Evolutionary conservation across 1,140 invertebrate genomes (phyloP).

Genomic region (Anthonomus grandis): DNA sequence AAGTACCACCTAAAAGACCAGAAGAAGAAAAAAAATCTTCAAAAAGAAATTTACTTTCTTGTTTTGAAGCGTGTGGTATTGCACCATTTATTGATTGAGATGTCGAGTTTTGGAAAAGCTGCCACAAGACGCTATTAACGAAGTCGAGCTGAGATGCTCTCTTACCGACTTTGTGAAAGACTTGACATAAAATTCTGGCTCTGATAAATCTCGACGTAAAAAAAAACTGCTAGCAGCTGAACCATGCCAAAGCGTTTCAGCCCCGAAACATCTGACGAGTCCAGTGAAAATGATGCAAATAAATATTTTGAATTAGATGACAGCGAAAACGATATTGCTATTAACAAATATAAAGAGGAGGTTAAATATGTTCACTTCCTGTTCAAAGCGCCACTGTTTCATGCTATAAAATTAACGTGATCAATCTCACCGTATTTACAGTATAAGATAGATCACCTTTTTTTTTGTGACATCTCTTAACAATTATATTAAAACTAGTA

Average conservation of each 20-base stretch:
- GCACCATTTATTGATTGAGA: no score
- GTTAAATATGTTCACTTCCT: background rate
- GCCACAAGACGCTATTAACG: no score
- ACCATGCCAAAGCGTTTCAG: constrained; percentile 6
- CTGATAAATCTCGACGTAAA: no score
- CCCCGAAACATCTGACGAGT: background rate
- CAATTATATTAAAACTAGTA: constrained; percentile 4
- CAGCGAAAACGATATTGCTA: background rate
- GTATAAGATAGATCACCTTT: background rate
- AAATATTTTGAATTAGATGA: constrained; percentile 3
- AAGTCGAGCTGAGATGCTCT: background rate
- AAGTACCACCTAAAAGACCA: no score
- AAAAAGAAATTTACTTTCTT: constrained; percentile 11
- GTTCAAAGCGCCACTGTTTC: background rate
- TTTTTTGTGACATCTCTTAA: background rate
- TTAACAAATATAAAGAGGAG: background rate
- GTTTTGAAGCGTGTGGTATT: constrained; percentile 5
- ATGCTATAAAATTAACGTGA: background rate
- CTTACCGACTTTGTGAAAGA: background rate
- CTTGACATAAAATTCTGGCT: no score
- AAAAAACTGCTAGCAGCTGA: constrained; percentile 5
- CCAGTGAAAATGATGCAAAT: background rate
- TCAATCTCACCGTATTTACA: constrained; percentile 1
- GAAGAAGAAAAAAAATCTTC: constrained; percentile 1
- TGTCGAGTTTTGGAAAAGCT: constrained; percentile 5